Conservation (phyloP, 2,113 vertebrate species). For the Myiagra hebetior region DNA sequence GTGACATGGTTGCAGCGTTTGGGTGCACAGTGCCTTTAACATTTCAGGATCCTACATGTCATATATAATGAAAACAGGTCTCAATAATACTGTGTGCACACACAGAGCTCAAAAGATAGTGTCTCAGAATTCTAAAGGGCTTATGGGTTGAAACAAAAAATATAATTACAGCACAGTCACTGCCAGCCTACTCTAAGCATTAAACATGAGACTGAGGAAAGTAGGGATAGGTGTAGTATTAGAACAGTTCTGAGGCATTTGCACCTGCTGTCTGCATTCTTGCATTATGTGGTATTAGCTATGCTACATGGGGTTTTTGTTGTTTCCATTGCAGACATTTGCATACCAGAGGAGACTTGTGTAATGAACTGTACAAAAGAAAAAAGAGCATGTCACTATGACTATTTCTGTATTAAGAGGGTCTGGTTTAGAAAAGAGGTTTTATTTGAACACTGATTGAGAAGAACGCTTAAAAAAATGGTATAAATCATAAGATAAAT, state of each 20-base stretch:
- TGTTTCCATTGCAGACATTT: not conserved
- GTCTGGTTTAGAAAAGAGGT: not conserved
- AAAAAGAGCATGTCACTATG: not conserved
- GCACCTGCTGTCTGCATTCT: not conserved
- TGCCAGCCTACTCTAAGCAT: not conserved
- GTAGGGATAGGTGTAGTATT: not conserved
- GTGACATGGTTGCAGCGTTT: not conserved
- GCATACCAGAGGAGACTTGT: not conserved
- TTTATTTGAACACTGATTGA: not conserved
- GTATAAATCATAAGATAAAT: not conserved
- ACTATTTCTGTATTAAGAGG: not conserved
- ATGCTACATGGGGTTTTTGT: not conserved
- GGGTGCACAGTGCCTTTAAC: not conserved
- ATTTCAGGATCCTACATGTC: not conserved
- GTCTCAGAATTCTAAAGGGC: not conserved
- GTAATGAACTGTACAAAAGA: not conserved
- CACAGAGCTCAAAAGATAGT: not conserved
- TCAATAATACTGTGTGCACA: not conserved
- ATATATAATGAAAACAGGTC: not conserved
- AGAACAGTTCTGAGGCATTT: not conserved
- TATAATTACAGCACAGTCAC: not conserved
- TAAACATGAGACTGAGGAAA: not conserved
- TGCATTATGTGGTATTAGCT: not conserved
- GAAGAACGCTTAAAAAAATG: not conserved
- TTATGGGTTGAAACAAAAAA: not conserved